Conservation (phyloP, 2,113 vertebrate genomes). For the Rhinogobius similis region DNA sequence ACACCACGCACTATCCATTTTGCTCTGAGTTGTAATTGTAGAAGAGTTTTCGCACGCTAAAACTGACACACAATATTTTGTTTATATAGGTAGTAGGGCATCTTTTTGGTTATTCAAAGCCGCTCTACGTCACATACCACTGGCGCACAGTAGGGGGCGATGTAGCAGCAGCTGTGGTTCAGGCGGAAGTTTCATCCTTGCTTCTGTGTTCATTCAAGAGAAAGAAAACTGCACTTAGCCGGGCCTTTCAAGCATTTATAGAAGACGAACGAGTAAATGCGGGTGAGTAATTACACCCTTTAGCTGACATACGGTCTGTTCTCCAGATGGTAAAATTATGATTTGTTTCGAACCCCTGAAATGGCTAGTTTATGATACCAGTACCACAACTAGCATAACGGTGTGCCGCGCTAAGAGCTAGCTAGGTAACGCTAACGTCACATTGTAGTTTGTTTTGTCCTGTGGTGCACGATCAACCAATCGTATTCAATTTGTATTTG, state of each 20-base stretch:
- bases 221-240: neutral
- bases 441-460: neutral
- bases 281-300: neutral
- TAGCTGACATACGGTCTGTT: neutral
- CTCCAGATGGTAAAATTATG: neutral
- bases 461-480: neutral
- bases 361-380: neutral
- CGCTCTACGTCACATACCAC: too few species aligned
- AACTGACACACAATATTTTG: too few species aligned
- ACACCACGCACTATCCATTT: too few species aligned
- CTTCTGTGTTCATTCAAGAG: slow-evolving; percentile 2
- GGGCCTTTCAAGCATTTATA: neutral
- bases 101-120: neutral
- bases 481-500: neutral
- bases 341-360: neutral
- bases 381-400: neutral
- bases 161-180: neutral
- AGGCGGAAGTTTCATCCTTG: neutral
- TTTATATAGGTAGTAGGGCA: too few species aligned
- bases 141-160: neutral
- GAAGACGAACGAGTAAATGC: neutral
- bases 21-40: too few species aligned
- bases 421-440: neutral
- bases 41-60: neutral
- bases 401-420: neutral